Evolutionary conservation across 2,888 invertebrate genomes (phyloP), one percentile per base, ranked within the genome.

Genomic region (Phoenoteleia sp.): DNA sequence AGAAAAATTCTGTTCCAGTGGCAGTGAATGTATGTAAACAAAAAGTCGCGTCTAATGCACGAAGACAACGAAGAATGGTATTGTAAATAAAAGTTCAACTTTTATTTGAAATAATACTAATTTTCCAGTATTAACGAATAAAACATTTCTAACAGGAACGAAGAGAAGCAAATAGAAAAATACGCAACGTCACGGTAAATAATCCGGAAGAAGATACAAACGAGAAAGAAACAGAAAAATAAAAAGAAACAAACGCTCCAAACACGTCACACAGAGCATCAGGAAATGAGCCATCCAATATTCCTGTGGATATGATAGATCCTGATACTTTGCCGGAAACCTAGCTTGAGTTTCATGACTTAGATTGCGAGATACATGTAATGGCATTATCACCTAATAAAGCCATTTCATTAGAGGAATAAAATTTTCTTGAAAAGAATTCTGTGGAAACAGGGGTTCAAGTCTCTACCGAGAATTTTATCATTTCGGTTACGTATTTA

Each of bases 301-400:
- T 25, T 15, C 23, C 54, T 25, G 23, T 25, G n/a, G 21, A 64
- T 42, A 23, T n/a, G n/a, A n/a, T n/a, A n/a, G 25, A 64, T 45
- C 27, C 6, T 64, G 21, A 42, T 17, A 54, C 54, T 9, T 45
- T 45, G 21, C 7, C 49, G 11, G 52, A 67, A 74, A 23, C 52
- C 23, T 60, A 74, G 23, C 49, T 49, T 49, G 52, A 74, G 19
- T 52, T 21, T 52, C 62, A 74, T 39, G 74, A 62, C 42, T 21
- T 21, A 21, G 74, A 74, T 49, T 74, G 62, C 39, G 74, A 74
- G 25, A 7, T 62, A 27, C 25, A 27, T n/a, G 3, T 23, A 4
- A 29, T 66, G n/a, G 27, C n/a, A n/a, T n/a, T n/a, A 25, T 54
- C 54, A 15, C 23, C n/a, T 47, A 45, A 23, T 45, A 11, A 27